phyloP scores from a whole-genome alignment of 2,888 invertebrate species.

The Tanytarsus gracilentus region DNA sequence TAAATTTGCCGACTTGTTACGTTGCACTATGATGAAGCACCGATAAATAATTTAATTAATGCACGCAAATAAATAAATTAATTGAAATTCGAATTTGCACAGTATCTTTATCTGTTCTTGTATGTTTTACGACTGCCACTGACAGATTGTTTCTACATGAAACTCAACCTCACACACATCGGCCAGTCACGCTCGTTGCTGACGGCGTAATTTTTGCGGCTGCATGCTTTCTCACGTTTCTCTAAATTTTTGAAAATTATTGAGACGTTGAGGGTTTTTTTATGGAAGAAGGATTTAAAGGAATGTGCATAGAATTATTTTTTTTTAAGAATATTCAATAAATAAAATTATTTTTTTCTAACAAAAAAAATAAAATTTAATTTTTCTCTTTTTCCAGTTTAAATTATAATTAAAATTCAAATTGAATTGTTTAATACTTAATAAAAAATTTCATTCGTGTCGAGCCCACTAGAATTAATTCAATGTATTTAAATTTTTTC shows the following conservation, averaged over 20 bases:
- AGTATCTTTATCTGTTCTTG: constrained; percentile 28
- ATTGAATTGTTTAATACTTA: no score
- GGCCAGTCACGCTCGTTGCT: not conserved
- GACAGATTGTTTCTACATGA: constrained; percentile 19
- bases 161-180: no score
- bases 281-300: not conserved
- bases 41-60: constrained; percentile 29
- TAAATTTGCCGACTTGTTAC: constrained; percentile 22
- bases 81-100: constrained; percentile 6
- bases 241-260: not conserved
- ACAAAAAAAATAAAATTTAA: no score
- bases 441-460: no score
- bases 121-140: constrained; percentile 28
- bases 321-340: not conserved
- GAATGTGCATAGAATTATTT: no score
- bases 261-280: not conserved
- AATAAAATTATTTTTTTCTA: no score
- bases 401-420: no score
- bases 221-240: no score
- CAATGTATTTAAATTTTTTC: no score
- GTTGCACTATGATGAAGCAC: constrained; percentile 23
- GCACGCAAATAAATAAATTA: constrained; percentile 29
- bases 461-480: no score
- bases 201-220: not conserved
- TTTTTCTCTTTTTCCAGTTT: no score